A percentile compares a stretch with the other conserved stretches of the same genome.
These are phyloP conservation scores for Drosophila neonasuta DNA, from an alignment of 2,888 invertebrate species.

Conservation along the genomic window DNA sequence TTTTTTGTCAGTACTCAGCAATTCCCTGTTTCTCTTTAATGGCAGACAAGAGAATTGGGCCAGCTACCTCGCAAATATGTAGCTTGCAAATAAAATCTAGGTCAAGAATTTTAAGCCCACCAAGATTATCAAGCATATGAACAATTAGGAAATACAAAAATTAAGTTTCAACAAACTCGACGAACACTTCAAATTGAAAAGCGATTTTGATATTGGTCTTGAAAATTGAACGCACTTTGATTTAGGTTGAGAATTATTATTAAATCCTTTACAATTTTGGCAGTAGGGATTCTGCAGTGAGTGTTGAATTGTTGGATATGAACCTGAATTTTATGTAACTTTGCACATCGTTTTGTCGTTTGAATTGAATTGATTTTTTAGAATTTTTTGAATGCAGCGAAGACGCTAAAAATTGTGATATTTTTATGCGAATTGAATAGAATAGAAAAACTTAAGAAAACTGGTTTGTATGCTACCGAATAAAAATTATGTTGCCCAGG, in stretches of 20 bases:
- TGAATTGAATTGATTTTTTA: slow-evolving; percentile 18
- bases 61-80: slow-evolving; percentile 48
- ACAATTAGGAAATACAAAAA: slow-evolving; percentile 28
- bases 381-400: slow-evolving; percentile 38
- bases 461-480: slow-evolving; percentile 74
- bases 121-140: slow-evolving; percentile 36
- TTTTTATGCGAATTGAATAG: slow-evolving; percentile 52
- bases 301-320: slow-evolving; percentile 5
- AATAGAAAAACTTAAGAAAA: slow-evolving; percentile 70
- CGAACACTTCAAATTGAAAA: slow-evolving; percentile 8
- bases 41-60: slow-evolving; percentile 31
- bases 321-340: slow-evolving; percentile 55
- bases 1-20: slow-evolving; percentile 22
- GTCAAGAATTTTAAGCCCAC: slow-evolving; percentile 69
- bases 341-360: slow-evolving; percentile 34
- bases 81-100: slow-evolving; percentile 67
- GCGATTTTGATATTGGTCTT: slow-evolving; percentile 29
- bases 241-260: slow-evolving; percentile 42
- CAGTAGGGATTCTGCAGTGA: slow-evolving; percentile 31
- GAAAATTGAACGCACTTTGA: slow-evolving; percentile 55
- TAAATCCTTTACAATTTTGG: slow-evolving; percentile 31
- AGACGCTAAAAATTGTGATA: slow-evolving; percentile 41
- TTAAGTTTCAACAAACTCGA: neutral
- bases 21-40: slow-evolving; percentile 30
- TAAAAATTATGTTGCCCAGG: slow-evolving; percentile 77